Percentiles rank a stretch among this genome's conserved stretches.
Conservation (phyloP, 2,113 vertebrate species). For the Esox niger region DNA sequence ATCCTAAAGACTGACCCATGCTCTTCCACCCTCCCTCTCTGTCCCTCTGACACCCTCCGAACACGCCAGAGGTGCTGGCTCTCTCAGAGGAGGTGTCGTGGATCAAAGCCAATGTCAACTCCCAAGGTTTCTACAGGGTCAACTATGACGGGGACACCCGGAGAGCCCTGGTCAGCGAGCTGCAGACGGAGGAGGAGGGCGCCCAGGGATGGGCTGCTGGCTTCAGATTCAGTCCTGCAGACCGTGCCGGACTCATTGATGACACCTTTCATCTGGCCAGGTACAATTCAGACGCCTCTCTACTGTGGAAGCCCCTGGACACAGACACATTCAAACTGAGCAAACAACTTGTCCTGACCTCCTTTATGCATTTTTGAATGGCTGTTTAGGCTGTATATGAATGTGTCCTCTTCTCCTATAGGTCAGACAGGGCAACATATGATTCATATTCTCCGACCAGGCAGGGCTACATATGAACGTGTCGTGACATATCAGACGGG, state of each 20-base stretch:
- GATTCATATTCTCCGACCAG: too few relatives aligned
- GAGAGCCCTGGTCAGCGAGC: slow-evolving; percentile 9
- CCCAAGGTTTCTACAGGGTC: slow-evolving; percentile 34
- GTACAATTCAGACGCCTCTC: too few relatives aligned
- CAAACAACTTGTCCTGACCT: too few relatives aligned
- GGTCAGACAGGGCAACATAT: too few relatives aligned
- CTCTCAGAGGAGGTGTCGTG: slow-evolving; percentile 21
- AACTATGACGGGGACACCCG: slow-evolving; percentile 10
- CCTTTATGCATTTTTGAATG: too few relatives aligned
- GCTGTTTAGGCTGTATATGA: too few relatives aligned
- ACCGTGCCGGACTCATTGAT: slow-evolving; percentile 25
- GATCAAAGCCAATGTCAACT: slow-evolving; percentile 39
- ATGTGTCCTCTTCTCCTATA: too few relatives aligned
- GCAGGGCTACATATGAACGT: slow-evolving; percentile 6
- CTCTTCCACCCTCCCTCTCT: too few relatives aligned
- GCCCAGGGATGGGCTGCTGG: too few relatives aligned
- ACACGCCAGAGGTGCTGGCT: slow-evolving; percentile 11
- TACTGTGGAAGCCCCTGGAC: too few relatives aligned
- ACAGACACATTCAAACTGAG: too few relatives aligned
- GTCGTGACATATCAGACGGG: slow-evolving; percentile 22
- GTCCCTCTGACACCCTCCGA: neutral
- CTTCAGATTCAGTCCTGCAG: slow-evolving; percentile 1
- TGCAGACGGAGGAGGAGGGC: neutral
- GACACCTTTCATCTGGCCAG: slow-evolving; percentile 34
- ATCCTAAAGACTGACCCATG: too few relatives aligned